Percentiles rank a stretch among this genome's conserved stretches.
Evolutionary conservation across 2,797 vertebrate genomes (phyloP).

Genomic region (Aotus griseimembra): DNA sequence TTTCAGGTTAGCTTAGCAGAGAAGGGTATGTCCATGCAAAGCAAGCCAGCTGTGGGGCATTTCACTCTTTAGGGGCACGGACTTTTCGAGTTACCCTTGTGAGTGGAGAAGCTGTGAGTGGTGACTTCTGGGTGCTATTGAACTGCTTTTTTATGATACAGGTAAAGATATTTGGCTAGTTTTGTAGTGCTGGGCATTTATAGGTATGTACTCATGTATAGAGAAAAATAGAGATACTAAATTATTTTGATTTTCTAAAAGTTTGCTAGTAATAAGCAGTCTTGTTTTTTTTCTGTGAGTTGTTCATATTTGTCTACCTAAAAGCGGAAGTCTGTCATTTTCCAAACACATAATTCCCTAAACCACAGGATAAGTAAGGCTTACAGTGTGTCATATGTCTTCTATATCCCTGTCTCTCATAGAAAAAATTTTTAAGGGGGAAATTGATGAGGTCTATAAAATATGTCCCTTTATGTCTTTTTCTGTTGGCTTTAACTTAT

Average conservation of each 20-base stretch:
- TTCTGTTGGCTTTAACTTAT: conserved; percentile 33
- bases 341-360: conserved; percentile 72
- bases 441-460: conserved; percentile 30
- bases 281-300: conserved; percentile 41
- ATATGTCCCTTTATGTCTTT: conserved; percentile 24
- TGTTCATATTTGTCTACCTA: conserved; percentile 69
- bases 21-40: conserved; percentile 56
- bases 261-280: conserved; percentile 37
- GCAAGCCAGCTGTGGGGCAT: conserved; percentile 55
- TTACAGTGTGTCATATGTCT: conserved; percentile 65
- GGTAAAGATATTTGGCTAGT: conserved; percentile 48
- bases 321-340: conserved; percentile 71
- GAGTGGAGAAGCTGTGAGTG: conserved; percentile 63
- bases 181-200: conserved; percentile 14
- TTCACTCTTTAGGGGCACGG: conserved; percentile 41
- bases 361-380: conserved; percentile 71
- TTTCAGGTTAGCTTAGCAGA: conserved; percentile 73
- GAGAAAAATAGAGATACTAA: not conserved
- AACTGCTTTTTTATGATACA: not conserved
- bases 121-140: conserved; percentile 37
- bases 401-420: conserved; percentile 35
- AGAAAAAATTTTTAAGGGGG: conserved; percentile 49
- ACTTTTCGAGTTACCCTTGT: conserved; percentile 46
- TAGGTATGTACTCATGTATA: not conserved
- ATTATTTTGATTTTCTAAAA: conserved; percentile 56